Percentiles rank a stretch among this genome's conserved stretches.
phyloP scores from a whole-genome alignment of 2,113 vertebrate genomes.

The Cebidichthys violaceus region DNA sequence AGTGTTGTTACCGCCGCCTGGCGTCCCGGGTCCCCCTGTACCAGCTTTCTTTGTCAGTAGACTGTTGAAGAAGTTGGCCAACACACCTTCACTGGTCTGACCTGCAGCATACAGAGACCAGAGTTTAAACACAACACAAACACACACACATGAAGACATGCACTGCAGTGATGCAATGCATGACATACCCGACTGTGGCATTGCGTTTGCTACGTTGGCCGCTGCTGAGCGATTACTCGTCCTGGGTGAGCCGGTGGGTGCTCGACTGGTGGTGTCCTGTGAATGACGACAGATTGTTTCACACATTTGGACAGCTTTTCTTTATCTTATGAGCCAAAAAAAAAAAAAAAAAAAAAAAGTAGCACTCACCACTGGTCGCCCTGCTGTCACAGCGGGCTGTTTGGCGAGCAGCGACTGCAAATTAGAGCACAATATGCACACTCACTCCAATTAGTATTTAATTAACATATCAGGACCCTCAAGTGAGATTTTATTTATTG shows the following conservation, averaged over 20 bases:
- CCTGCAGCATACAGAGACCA: conserved; percentile 82
- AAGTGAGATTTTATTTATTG: conserved; percentile 31
- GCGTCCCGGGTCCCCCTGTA: conserved; percentile 86
- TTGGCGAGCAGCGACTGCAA: conserved; percentile 93
- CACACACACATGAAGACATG: not conserved
- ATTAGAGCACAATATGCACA: conserved; percentile 69
- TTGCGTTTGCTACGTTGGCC: conserved; percentile 92
- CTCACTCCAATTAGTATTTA: conserved; percentile 40
- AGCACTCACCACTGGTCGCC: conserved; percentile 94
- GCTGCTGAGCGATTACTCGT: conserved; percentile 93
- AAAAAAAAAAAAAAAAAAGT: not conserved
- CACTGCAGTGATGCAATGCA: not conserved
- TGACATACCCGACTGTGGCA: conserved; percentile 90
- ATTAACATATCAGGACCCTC: conserved; percentile 47
- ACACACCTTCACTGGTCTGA: conserved; percentile 97
- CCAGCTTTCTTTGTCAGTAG: conserved; percentile 98
- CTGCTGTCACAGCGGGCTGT: conserved; percentile 92
- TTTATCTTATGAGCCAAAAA: conserved; percentile 31
- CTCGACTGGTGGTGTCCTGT: conserved; percentile 91
- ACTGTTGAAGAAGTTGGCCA: conserved; percentile 99
- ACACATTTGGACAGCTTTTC: conserved; percentile 11
- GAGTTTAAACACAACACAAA: conserved; percentile 4
- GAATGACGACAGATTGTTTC: conserved; percentile 13
- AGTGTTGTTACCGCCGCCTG: conserved; percentile 87
- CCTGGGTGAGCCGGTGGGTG: conserved; percentile 92